Evolutionary conservation across 2,113 vertebrate genomes (phyloP).

Genomic region (Quiscalus mexicanus): DNA sequence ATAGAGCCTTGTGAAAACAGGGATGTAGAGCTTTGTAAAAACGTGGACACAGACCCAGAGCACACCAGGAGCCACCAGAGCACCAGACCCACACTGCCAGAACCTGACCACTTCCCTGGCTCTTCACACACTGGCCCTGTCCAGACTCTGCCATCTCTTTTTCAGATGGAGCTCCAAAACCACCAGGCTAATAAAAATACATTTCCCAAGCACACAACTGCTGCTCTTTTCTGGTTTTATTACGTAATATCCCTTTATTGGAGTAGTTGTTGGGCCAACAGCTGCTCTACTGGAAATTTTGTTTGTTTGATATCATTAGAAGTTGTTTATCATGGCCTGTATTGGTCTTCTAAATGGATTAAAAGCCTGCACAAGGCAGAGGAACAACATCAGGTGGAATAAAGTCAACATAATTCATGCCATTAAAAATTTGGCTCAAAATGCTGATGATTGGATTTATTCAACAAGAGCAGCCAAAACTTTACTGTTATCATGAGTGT

Average conservation of each 20-base stretch:
- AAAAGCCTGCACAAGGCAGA: not conserved
- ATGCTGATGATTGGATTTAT: not conserved
- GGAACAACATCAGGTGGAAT: not conserved
- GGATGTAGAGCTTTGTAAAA: not conserved
- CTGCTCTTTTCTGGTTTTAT: not conserved
- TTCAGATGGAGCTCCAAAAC: not conserved
- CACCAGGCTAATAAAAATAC: not conserved
- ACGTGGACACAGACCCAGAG: accelerated
- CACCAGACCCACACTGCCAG: not conserved
- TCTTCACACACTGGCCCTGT: not conserved
- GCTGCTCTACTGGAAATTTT: not conserved
- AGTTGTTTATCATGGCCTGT: not conserved
- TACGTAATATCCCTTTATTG: not conserved
- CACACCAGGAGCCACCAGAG: not conserved
- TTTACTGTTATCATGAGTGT: not conserved
- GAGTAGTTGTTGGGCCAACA: not conserved
- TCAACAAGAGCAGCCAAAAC: not conserved
- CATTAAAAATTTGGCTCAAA: not conserved
- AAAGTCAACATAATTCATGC: not conserved
- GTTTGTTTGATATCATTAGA: not conserved
- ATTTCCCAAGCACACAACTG: not conserved
- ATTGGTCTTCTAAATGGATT: not conserved
- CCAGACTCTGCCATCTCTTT: not conserved
- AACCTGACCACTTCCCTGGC: not conserved
- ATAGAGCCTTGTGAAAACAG: not conserved